These are phyloP conservation scores for Cyanistes caeruleus DNA, from an alignment of 2,113 vertebrate genomes.

Conservation along the genomic window DNA sequence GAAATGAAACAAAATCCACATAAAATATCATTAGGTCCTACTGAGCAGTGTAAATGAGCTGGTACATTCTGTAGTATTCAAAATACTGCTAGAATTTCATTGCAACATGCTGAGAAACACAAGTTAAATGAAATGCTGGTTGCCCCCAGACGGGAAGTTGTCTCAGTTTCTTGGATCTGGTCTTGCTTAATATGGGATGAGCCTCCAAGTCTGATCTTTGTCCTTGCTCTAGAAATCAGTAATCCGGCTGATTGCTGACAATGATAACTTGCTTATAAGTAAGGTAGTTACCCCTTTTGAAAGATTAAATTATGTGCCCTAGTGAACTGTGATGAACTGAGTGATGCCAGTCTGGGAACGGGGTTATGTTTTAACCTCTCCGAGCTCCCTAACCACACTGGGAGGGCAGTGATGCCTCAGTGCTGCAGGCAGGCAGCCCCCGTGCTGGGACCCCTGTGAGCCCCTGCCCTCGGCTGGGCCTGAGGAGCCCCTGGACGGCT, in stretches of 20 bases:
- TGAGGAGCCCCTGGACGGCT: not conserved
- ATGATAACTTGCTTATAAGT: not conserved
- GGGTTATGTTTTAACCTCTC: not conserved
- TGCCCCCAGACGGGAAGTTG: not conserved
- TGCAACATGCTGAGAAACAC: not conserved
- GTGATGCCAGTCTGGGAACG: not conserved
- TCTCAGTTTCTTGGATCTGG: not conserved
- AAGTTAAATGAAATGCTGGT: not conserved
- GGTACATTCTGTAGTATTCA: not conserved
- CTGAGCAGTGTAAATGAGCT: not conserved
- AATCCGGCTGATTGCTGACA: not conserved
- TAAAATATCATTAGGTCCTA: not conserved
- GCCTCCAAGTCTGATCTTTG: not conserved
- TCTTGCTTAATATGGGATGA: not conserved
- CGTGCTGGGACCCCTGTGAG: not conserved
- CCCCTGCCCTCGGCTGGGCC: not conserved
- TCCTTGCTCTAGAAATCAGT: not conserved
- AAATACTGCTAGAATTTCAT: not conserved
- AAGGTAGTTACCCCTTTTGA: not conserved
- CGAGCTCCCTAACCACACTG: fast-evolving
- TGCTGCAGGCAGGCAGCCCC: not conserved
- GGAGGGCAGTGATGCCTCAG: not conserved
- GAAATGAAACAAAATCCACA: not conserved
- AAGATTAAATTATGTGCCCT: not conserved
- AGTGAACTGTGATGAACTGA: not conserved